Percentiles rank a stretch among this genome's conserved stretches.
Conservation (phyloP, 2,113 vertebrate species). For the Gasterosteus aculeatus region DNA sequence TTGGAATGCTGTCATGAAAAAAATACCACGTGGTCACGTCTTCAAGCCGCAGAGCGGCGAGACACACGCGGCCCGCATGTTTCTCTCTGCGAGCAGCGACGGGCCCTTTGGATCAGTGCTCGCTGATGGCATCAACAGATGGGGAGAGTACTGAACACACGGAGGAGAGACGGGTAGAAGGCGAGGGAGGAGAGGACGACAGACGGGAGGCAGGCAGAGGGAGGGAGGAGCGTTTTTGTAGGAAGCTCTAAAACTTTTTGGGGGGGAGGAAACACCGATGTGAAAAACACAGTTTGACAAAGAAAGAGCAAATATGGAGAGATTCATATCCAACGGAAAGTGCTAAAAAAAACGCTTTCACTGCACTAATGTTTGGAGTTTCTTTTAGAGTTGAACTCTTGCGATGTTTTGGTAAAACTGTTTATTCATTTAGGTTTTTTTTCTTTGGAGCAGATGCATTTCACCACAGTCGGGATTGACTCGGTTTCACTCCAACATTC, state of each 20-base stretch:
- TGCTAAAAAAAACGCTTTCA: constrained; percentile 8
- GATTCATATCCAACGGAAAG: not conserved
- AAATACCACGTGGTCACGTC: constrained; percentile 5
- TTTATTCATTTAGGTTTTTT: not conserved
- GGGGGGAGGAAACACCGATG: not conserved
- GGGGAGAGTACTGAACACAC: constrained; percentile 8
- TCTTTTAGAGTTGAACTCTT: not conserved
- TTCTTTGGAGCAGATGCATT: not conserved
- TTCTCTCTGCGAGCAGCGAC: constrained; percentile 32
- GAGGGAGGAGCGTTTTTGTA: not conserved
- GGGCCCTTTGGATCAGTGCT: constrained; percentile 7
- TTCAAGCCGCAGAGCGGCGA: not conserved
- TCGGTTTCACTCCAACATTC: not conserved
- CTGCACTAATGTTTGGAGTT: not conserved
- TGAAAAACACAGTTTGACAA: not conserved
- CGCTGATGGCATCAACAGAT: constrained; percentile 36
- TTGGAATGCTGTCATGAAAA: constrained; percentile 2
- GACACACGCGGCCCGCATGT: constrained; percentile 18
- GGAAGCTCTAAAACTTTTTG: not conserved
- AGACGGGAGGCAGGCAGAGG: not conserved
- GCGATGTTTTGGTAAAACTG: not conserved
- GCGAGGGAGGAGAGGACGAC: not conserved
- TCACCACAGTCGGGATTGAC: not conserved
- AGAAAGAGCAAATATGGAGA: not conserved
- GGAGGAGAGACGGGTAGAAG: not conserved